Conservation (phyloP, 2,113 vertebrate species). For the Pangasianodon hypophthalmus region DNA sequence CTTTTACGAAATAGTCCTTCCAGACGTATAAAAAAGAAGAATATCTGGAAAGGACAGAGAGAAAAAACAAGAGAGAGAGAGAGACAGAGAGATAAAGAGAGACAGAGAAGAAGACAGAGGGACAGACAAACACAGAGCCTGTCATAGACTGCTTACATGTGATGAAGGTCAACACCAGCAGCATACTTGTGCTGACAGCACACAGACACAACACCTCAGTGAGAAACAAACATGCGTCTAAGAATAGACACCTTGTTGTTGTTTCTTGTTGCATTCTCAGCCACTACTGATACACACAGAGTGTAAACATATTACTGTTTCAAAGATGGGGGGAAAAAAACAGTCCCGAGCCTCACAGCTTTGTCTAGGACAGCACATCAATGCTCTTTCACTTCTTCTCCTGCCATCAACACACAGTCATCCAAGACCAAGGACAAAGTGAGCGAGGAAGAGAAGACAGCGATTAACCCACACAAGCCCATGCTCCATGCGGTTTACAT, state of each 20-base stretch:
- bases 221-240: conserved; percentile 13
- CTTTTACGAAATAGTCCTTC: not conserved
- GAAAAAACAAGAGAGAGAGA: not conserved
- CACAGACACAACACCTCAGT: conserved; percentile 24
- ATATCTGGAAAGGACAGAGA: not conserved
- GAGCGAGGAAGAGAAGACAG: not conserved
- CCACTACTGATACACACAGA: conserved; percentile 2
- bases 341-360: not conserved
- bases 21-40: not conserved
- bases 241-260: not conserved
- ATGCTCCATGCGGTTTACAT: not conserved
- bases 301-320: not conserved
- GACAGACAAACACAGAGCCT: not conserved
- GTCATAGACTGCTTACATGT: conserved; percentile 3
- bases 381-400: not conserved
- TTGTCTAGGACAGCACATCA: conserved; percentile 9
- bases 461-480: not conserved
- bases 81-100: not conserved
- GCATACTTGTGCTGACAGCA: conserved; percentile 24
- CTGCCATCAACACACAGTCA: conserved; percentile 3
- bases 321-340: not conserved
- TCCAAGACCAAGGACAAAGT: not conserved
- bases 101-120: not conserved
- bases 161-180: conserved; percentile 24
- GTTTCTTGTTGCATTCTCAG: not conserved